Base-by-base conservation (phyloP, 2,888 invertebrate species). In the Actias luna region DNA sequence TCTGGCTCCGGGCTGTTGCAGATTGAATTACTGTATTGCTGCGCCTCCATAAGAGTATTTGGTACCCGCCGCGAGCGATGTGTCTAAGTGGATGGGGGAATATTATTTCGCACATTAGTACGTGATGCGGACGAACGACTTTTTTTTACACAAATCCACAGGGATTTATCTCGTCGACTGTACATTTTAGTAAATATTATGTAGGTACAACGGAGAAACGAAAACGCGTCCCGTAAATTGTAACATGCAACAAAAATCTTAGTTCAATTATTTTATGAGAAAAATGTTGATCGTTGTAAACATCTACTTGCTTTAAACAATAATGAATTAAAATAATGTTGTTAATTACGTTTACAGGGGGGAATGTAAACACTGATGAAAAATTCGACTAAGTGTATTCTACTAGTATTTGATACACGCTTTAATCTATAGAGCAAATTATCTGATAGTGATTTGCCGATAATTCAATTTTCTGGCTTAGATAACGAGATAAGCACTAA, bases 41-140 rank as follows among this genome's bases (percentile, higher is more conserved):
- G 55, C 18, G 25, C 35, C 39, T 62, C 58, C 57, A 12, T 62
- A 42, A 55, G 58, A 35, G 58, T 46, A 58, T 58, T 36, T 36
- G 61, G 42, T 58, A 63, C 18, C 29, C 29, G 67, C 65, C 65
- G 36, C 58, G 50, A 59, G 65, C 65, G 35, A 36, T 60, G 4
- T 63, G 63, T 63, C 61, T 58, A 52, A 42, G 58, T 33, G 63
- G 74, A 73, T 50, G 55, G 55, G 55, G 55, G 29, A 29, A 29
- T 55, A 55, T 55, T 55, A 29, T 55, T 55, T 55, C 70, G 69
- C 72, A 77, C 75, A 76, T 77, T 76, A 76, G 68, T 64, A 74
- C 71, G 74, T 72, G 69, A 70, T 64, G 70, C 62, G 65, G 59
- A 61, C 55, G 61, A 65, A 66, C 66, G 71, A 65, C 66, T 67